Percentiles rank a stretch among this genome's conserved stretches.
These are phyloP conservation scores for Drosophila kepulauana DNA, from an alignment of 1,140 invertebrate species.

Conservation along the genomic window DNA sequence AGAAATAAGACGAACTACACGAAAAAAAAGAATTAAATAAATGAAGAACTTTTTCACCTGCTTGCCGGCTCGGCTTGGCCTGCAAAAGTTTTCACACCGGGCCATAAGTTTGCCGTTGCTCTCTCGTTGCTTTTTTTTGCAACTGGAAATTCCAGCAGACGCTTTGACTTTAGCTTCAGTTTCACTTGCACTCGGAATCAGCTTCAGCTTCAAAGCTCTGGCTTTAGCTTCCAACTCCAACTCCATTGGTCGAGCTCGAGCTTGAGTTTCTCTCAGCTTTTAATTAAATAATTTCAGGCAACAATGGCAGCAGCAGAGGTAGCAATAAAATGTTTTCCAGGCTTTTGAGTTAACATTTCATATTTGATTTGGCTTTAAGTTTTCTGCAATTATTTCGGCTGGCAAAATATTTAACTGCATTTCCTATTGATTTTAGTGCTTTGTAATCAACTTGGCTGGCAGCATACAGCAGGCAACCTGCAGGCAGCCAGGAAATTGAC, in stretches of 20 bases:
- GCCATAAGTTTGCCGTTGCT: conserved; percentile 46
- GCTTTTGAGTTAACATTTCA: conserved; percentile 27
- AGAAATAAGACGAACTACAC: not conserved
- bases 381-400: conserved; percentile 73
- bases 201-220: not conserved
- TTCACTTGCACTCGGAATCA: conserved; percentile 41
- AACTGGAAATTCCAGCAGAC: conserved; percentile 52
- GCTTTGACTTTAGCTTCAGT: conserved; percentile 58
- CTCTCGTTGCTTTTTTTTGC: conserved; percentile 29
- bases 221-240: not conserved
- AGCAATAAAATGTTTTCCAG: conserved; percentile 38
- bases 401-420: conserved; percentile 82
- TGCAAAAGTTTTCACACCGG: conserved; percentile 47
- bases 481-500: conserved; percentile 78
- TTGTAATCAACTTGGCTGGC: conserved; percentile 69
- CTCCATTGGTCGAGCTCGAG: conserved; percentile 26
- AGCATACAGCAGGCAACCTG: conserved; percentile 34
- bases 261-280: conserved; percentile 64
- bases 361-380: conserved; percentile 57
- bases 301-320: conserved; percentile 48
- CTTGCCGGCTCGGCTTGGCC: conserved; percentile 18
- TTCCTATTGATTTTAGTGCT: conserved; percentile 80
- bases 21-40: conserved; percentile 8
- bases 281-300: conserved; percentile 78
- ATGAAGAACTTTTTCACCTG: conserved; percentile 68